Evolutionary conservation across 2,113 vertebrate species (phyloP).

Genomic region (Actenoides hombroni): DNA sequence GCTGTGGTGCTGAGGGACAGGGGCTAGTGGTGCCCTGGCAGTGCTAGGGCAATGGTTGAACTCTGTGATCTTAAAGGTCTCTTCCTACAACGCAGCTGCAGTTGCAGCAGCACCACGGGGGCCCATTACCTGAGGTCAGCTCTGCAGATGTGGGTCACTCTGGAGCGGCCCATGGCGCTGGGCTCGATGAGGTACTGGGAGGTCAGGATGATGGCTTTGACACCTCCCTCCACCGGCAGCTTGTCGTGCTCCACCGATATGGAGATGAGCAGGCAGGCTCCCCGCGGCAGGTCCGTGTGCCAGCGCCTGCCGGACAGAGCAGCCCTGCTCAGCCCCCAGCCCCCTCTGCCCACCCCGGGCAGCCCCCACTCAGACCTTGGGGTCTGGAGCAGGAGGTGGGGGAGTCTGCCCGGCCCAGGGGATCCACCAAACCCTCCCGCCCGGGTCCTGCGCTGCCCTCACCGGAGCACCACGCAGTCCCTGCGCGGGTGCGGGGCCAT

Average conservation of each 20-base stretch:
- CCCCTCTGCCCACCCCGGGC: rapidly evolving
- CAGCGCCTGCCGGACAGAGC: conserved; percentile 71
- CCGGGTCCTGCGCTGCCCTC: not conserved
- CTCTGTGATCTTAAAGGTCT: too few relatives aligned
- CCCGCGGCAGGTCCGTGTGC: conserved; percentile 76
- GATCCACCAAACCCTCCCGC: rapidly evolving
- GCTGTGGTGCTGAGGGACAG: too few relatives aligned
- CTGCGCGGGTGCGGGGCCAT: conserved; percentile 85
- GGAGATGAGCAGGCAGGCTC: conserved; percentile 79
- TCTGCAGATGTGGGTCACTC: conserved; percentile 84
- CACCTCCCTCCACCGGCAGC: conserved; percentile 70
- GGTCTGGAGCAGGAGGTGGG: not conserved
- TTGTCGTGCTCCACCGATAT: conserved; percentile 82
- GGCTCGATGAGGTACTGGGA: conserved; percentile 86
- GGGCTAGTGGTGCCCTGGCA: too few relatives aligned
- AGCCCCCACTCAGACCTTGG: not conserved
- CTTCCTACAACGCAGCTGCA: too few relatives aligned
- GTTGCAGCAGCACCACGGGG: too few relatives aligned
- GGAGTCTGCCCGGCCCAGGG: not conserved
- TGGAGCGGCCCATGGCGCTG: conserved; percentile 74
- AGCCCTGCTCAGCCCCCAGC: rapidly evolving
- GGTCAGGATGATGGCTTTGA: conserved; percentile 79
- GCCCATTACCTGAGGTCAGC: too few relatives aligned
- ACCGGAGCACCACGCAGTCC: conserved; percentile 85
- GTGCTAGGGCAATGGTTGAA: too few relatives aligned